A percentile compares a stretch with the other conserved stretches of the same genome.
Conservation (phyloP, 2,888 invertebrate genomes). For the Alcis repandata region DNA sequence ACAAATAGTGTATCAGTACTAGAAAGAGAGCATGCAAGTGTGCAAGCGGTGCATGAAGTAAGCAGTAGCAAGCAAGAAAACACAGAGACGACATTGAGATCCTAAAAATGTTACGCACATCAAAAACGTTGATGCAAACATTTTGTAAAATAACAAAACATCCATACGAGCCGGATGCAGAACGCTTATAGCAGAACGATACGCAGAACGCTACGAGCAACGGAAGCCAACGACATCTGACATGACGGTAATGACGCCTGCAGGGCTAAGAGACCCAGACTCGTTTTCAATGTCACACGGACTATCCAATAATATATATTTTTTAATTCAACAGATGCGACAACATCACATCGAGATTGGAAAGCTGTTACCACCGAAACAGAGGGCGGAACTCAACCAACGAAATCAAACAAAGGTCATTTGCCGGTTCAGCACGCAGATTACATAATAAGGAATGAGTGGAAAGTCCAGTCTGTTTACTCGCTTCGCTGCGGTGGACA, state of each 20-base stretch:
- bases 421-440: not conserved
- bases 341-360: not conserved
- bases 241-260: slow-evolving; percentile 26
- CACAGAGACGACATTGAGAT: slow-evolving; percentile 13
- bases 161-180: not conserved
- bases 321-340: not conserved
- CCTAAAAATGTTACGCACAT: slow-evolving; percentile 5
- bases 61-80: slow-evolving; percentile 9
- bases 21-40: slow-evolving; percentile 50
- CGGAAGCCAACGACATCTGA: slow-evolving; percentile 33
- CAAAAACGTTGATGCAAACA: not conserved
- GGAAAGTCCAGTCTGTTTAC: not conserved
- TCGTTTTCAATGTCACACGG: not conserved
- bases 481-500: slow-evolving; percentile 1
- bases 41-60: slow-evolving; percentile 43
- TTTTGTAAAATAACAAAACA: not conserved
- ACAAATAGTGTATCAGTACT: slow-evolving; percentile 27
- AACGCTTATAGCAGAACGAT: slow-evolving; percentile 3
- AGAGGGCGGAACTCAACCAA: not conserved
- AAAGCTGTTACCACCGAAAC: slow-evolving; percentile 11
- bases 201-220: slow-evolving; percentile 21
- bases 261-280: not conserved
- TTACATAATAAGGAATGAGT: not conserved
- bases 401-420: not conserved
- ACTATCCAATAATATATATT: not conserved